Base-by-base conservation (phyloP, 2,888 invertebrate genomes). In the Gisinianus flammeolus region DNA sequence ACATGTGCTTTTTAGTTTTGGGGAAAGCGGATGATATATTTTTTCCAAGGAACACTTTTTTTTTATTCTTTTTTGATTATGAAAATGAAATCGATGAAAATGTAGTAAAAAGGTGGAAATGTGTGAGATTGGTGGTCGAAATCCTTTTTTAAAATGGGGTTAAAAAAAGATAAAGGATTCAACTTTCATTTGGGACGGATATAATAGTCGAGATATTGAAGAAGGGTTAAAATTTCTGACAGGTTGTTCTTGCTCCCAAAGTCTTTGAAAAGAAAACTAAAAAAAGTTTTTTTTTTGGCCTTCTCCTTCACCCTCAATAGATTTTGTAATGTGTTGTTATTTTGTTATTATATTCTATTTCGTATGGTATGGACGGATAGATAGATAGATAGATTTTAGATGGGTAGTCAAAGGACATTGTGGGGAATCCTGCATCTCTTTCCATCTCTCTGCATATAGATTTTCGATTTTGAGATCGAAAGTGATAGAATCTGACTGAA, bases 181-280 rank as follows among this genome's bases (percentile, higher is more conserved):
- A 26, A 16, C 26, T 62, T 62, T 16, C 62, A 10, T 62, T 58
- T 58, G 12, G 22, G 26, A 62, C 10, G 62, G 24, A 24, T 62
- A 62, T 62, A 62, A 62, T 28, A 62, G 22, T 56, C 10, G 4
- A 30, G 35, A 67, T 67, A 67, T 8, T 58, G 33, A n/a, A 67
- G 24, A 67, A 67, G 67, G 67, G 67, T 67, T 67, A 67, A 67
- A 67, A 67, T 67, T 67, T 67, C 22, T 67, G 67, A 67, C 67
- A 67, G 67, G 67, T 67, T 67, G 31, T 28, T 8, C 62, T 24
- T n/a, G n/a, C n/a, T n/a, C n/a, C n/a, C n/a, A n/a, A n/a, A n/a
- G n/a, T n/a, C n/a, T n/a, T n/a, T n/a, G n/a, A n/a, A n/a, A n/a
- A n/a, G n/a, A n/a, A n/a, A n/a, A n/a, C n/a, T n/a, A n/a, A 24